Conservation (phyloP, 2,113 vertebrate genomes). For the Lepus timidus region DNA sequence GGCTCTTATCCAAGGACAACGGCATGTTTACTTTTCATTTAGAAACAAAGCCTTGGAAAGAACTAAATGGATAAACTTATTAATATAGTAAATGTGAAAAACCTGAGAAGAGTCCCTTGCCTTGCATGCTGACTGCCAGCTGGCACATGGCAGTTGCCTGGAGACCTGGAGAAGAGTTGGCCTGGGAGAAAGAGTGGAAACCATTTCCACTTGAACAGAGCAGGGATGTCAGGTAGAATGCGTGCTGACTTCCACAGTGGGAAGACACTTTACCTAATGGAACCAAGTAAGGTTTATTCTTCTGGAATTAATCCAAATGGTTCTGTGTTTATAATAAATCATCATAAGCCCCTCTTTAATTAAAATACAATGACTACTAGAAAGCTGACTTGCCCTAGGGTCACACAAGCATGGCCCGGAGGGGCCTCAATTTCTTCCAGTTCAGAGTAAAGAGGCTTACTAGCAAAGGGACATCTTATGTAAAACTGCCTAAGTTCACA, state of each 20-base stretch:
- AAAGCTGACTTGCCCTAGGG: not conserved
- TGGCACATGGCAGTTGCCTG: slow-evolving; percentile 42
- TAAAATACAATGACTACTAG: not conserved
- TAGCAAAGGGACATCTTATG: not conserved
- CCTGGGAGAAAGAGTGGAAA: not conserved
- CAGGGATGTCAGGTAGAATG: slow-evolving; percentile 28
- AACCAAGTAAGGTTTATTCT: not conserved
- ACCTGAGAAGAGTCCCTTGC: slow-evolving; percentile 57
- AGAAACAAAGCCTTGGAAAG: slow-evolving; percentile 63
- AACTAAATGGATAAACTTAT: slow-evolving; percentile 73
- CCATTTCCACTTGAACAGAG: slow-evolving; percentile 13
- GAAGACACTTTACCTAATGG: slow-evolving; percentile 62
- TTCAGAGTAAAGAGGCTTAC: not conserved
- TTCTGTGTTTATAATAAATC: not conserved
- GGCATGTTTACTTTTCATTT: slow-evolving; percentile 78
- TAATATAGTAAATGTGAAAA: slow-evolving; percentile 72
- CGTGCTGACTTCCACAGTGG: not conserved
- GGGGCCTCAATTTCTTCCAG: not conserved
- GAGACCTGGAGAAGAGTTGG: slow-evolving; percentile 43
- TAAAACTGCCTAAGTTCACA: not conserved
- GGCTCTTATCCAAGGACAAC: slow-evolving; percentile 68
- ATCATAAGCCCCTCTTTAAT: not conserved
- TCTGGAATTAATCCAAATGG: not conserved
- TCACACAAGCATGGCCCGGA: not conserved
- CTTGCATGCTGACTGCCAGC: slow-evolving; percentile 40